A percentile compares a stretch with the other conserved stretches of the same genome.
phyloP scores from a whole-genome alignment of 2,797 vertebrate genomes.

The Peromyscus aztecus region DNA sequence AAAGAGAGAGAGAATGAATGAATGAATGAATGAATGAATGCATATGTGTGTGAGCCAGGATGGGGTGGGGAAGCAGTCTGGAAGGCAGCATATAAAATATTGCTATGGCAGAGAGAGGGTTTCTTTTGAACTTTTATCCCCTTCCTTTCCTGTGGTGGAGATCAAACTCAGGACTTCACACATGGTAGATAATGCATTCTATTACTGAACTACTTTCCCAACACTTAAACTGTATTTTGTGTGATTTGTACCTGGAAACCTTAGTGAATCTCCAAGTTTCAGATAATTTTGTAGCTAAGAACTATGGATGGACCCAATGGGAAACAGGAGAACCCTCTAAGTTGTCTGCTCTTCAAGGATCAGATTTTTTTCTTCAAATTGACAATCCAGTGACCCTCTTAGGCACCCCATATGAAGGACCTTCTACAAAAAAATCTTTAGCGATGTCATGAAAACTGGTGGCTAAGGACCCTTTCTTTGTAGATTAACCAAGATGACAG shows the following conservation, averaged over 20 bases:
- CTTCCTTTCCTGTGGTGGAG: not conserved
- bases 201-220: not conserved
- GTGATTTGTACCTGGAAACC: constrained; percentile 22
- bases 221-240: not conserved
- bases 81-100: not conserved
- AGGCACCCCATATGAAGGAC: not conserved
- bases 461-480: not conserved
- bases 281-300: not conserved
- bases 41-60: not conserved
- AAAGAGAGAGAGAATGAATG: not conserved
- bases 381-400: not conserved
- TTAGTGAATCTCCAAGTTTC: not conserved
- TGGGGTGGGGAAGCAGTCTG: not conserved
- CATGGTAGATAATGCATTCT: not conserved
- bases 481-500: not conserved
- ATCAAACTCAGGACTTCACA: not conserved
- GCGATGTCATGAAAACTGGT: not conserved
- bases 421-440: constrained; percentile 17
- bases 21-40: too few relatives aligned
- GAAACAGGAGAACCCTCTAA: not conserved
- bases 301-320: not conserved
- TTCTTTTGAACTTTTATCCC: not conserved
- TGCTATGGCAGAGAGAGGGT: not conserved
- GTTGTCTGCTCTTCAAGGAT: not conserved
- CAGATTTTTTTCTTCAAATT: not conserved